phyloP scores from a whole-genome alignment of 1,140 invertebrate species.

The Lordiphosa collinella region DNA sequence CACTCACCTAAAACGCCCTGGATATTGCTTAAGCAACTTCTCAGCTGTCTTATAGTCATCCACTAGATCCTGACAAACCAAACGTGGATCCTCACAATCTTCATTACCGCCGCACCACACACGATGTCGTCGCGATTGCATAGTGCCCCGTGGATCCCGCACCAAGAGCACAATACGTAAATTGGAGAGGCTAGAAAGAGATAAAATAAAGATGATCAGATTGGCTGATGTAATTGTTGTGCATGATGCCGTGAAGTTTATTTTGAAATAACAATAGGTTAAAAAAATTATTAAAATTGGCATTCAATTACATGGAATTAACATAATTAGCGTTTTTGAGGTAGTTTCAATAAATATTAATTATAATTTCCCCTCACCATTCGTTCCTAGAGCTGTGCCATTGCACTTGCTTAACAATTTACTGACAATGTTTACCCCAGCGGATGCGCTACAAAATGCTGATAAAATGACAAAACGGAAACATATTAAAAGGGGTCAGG shows the following conservation, averaged over 20 bases:
- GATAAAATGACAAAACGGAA: conserved; percentile 33
- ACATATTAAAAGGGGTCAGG: background rate
- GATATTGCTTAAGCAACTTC: conserved; percentile 84
- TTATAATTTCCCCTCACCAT: background rate
- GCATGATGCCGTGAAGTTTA: conserved; percentile 61
- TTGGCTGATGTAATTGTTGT: conserved; percentile 61
- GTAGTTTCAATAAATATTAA: conserved; percentile 7
- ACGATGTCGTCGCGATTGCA: conserved; percentile 91
- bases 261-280: conserved; percentile 50
- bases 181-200: conserved; percentile 82
- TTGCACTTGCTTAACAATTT: conserved; percentile 30
- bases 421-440: conserved; percentile 31
- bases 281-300: conserved; percentile 30
- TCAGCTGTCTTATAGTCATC: conserved; percentile 89
- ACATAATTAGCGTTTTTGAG: conserved; percentile 50
- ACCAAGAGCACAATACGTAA: conserved; percentile 88
- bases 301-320: conserved; percentile 62
- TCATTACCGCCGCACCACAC: conserved; percentile 91
- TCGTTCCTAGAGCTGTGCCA: background rate
- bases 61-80: conserved; percentile 90
- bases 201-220: conserved; percentile 20
- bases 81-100: conserved; percentile 88
- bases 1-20: conserved; percentile 86
- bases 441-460: conserved; percentile 31
- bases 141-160: conserved; percentile 90